phyloP scores from a whole-genome alignment of 2,113 vertebrate genomes.

The Strix uralensis region DNA sequence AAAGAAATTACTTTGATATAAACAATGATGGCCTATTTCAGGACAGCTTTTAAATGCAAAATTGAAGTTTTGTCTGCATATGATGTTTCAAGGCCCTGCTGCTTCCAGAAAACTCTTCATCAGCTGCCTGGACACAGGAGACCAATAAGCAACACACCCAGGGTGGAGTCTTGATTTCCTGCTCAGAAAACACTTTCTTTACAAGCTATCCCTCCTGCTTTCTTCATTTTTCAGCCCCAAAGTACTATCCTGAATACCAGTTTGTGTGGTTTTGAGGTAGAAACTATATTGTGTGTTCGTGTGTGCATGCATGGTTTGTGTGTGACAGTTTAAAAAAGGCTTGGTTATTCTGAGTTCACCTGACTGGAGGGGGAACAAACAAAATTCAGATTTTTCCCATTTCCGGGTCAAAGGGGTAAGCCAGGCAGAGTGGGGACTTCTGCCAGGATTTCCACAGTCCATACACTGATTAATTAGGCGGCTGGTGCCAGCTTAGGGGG shows the following conservation, averaged over 20 bases:
- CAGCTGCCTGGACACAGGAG: neutral
- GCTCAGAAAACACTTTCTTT: neutral
- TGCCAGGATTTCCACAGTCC: neutral
- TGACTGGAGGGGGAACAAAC: neutral
- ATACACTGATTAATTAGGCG: neutral
- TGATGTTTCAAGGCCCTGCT: neutral
- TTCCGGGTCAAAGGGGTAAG: neutral
- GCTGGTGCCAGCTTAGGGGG: neutral
- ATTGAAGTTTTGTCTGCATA: neutral
- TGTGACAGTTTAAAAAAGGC: neutral
- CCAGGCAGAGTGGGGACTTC: neutral
- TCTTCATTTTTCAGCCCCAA: neutral
- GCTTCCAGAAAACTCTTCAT: neutral
- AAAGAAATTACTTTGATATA: neutral
- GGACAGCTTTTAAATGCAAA: neutral
- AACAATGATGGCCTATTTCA: neutral
- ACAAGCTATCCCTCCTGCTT: neutral
- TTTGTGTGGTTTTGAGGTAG: neutral
- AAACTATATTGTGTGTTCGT: neutral
- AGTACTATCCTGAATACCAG: neutral
- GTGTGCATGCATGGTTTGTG: neutral
- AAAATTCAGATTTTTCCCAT: neutral
- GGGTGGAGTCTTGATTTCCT: neutral
- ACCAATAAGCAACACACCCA: neutral
- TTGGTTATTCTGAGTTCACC: neutral